Evolutionary conservation across 2,797 vertebrate genomes (phyloP).

Genomic region (Microctenopoma stevenorrisi): DNA sequence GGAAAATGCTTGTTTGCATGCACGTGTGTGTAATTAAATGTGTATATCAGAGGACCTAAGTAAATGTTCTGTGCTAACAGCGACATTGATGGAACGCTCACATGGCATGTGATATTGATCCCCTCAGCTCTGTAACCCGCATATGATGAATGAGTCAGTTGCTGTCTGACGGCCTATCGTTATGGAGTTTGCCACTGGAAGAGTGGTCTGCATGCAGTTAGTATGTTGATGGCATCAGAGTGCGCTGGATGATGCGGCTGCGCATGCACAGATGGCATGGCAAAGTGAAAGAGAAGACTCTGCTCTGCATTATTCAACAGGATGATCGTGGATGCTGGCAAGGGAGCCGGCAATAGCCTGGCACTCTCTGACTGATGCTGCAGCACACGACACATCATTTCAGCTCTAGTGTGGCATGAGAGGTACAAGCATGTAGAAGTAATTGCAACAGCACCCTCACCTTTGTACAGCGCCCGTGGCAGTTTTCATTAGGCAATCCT

Average conservation of each 20-base stretch:
- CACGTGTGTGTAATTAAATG: background rate
- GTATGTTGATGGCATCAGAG: constrained; percentile 68
- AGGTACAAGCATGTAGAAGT: constrained; percentile 27
- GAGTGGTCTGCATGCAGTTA: constrained; percentile 72
- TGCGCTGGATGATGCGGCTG: constrained; percentile 16
- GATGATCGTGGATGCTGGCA: constrained; percentile 59
- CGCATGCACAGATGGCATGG: constrained; percentile 23
- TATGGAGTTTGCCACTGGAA: constrained; percentile 24
- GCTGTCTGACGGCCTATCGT: constrained; percentile 53
- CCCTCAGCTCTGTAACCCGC: constrained; percentile 60
- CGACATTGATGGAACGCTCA: constrained; percentile 64
- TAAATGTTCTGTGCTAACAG: constrained; percentile 54
- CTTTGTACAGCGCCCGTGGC: constrained; percentile 4
- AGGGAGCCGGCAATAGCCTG: constrained; percentile 46
- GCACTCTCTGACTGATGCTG: constrained; percentile 51
- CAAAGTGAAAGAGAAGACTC: constrained; percentile 44
- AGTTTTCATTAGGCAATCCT: constrained; percentile 21
- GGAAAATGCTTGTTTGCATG: background rate
- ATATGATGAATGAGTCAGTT: constrained; percentile 69
- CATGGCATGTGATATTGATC: constrained; percentile 68
- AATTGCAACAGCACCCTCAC: constrained; percentile 30
- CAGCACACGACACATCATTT: constrained; percentile 49
- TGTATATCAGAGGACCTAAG: constrained; percentile 34
- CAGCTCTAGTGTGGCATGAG: constrained; percentile 46
- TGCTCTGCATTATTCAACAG: constrained; percentile 77